These are phyloP conservation scores for Cistogaster globosa DNA, from an alignment of 2,888 invertebrate genomes.

Conservation along the genomic window DNA sequence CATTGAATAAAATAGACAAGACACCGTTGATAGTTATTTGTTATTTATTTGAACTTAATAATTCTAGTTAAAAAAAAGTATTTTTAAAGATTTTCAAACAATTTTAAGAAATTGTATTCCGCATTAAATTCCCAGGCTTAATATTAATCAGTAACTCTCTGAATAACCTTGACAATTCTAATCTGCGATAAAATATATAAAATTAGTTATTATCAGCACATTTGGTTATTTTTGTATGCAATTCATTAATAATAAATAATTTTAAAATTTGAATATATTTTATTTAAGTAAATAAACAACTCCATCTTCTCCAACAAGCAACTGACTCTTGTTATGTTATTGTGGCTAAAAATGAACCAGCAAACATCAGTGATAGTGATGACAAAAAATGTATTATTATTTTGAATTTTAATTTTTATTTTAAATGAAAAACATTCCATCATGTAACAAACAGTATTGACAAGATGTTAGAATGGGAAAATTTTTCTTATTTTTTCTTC, in stretches of 20 bases:
- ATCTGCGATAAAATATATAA: too few species aligned
- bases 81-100: too few species aligned
- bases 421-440: conserved; percentile 59
- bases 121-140: too few species aligned
- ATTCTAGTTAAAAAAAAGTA: too few species aligned
- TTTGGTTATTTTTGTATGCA: neutral
- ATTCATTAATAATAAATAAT: conserved; percentile 60
- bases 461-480: conserved; percentile 42
- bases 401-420: conserved; percentile 53
- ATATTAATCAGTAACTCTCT: too few species aligned
- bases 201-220: too few species aligned
- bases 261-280: conserved; percentile 35
- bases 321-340: conserved; percentile 15
- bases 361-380: neutral
- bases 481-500: neutral
- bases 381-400: conserved; percentile 27
- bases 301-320: conserved; percentile 44
- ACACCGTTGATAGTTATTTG: too few species aligned
- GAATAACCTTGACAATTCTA: too few species aligned
- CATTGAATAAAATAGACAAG: too few species aligned
- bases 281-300: conserved; percentile 26
- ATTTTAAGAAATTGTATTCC: too few species aligned
- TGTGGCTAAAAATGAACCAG: neutral
- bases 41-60: too few species aligned
- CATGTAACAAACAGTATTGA: conserved; percentile 57